phyloP scores from a whole-genome alignment of 2,888 invertebrate species.

The Clepsis dumicolana region DNA sequence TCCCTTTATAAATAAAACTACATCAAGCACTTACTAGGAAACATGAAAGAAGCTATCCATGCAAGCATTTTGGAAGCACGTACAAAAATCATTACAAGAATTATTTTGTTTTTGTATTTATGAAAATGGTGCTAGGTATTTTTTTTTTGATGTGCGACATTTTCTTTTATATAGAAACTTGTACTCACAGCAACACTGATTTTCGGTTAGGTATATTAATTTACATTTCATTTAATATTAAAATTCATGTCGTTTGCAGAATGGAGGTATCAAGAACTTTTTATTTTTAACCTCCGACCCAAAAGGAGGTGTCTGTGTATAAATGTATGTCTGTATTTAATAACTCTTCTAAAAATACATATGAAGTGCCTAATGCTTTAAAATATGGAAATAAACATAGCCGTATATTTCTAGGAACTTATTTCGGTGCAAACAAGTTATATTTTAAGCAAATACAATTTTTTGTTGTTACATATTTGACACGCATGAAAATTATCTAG shows the following conservation, averaged over 20 bases:
- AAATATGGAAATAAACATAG: slow-evolving; percentile 10
- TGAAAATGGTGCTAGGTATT: not conserved
- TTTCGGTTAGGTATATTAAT: not conserved
- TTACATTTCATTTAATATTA: not conserved
- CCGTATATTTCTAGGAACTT: slow-evolving; percentile 21
- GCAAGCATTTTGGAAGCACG: slow-evolving; percentile 50
- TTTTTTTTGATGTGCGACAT: not conserved
- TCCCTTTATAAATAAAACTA: slow-evolving; percentile 56
- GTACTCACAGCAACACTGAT: not conserved
- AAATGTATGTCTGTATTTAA: not conserved
- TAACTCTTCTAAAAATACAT: slow-evolving; percentile 10
- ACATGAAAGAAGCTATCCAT: slow-evolving; percentile 58
- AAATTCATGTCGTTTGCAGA: not conserved
- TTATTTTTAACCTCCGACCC: too few species aligned
- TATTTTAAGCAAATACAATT: not conserved
- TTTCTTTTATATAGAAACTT: not conserved
- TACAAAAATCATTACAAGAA: slow-evolving; percentile 18
- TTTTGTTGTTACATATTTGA: not conserved
- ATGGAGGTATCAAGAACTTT: not conserved
- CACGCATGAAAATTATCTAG: not conserved
- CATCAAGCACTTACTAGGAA: slow-evolving; percentile 57
- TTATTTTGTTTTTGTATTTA: not conserved
- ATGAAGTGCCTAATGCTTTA: not conserved
- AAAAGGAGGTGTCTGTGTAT: too few species aligned
- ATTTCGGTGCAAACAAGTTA: slow-evolving; percentile 20